phyloP scores from a whole-genome alignment of 2,888 invertebrate species.

The Dynastes maya region DNA sequence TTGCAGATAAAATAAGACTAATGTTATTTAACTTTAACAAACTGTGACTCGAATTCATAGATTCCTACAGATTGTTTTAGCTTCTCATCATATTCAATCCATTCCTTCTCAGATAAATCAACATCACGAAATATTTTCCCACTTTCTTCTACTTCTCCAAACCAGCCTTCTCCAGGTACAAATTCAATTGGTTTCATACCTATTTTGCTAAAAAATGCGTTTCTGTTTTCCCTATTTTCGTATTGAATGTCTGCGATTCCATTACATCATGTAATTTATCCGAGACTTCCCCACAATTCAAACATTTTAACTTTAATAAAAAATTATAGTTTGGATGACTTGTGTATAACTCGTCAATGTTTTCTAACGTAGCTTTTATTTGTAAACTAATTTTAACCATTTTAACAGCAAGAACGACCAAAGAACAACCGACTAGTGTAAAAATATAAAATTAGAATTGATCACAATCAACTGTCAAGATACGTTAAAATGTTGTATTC shows the following conservation, averaged over 20 bases:
- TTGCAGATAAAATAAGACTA: too few relatives aligned
- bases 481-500: too few relatives aligned
- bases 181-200: slow-evolving; percentile 92
- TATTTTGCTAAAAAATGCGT: slow-evolving; percentile 89
- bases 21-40: slow-evolving; percentile 81
- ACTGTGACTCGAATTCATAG: slow-evolving; percentile 86
- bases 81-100: slow-evolving; percentile 96
- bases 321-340: slow-evolving; percentile 86
- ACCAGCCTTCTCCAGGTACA: slow-evolving; percentile 86
- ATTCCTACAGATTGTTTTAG: slow-evolving; percentile 86
- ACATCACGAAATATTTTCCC: slow-evolving; percentile 85
- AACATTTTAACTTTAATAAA: slow-evolving; percentile 86
- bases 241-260: slow-evolving; percentile 80
- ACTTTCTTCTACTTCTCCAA: slow-evolving; percentile 82
- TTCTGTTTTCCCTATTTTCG: slow-evolving; percentile 84
- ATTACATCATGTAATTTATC: slow-evolving; percentile 90
- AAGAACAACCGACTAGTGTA: too few relatives aligned
- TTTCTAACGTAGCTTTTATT: slow-evolving; percentile 86
- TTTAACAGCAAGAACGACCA: not conserved
- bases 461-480: too few relatives aligned
- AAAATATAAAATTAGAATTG: too few relatives aligned
- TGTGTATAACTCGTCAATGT: slow-evolving; percentile 83
- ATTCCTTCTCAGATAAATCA: slow-evolving; percentile 90
- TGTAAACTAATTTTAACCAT: slow-evolving; percentile 90
- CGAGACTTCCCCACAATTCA: slow-evolving; percentile 87